Evolutionary conservation across 2,113 vertebrate genomes (phyloP).

Genomic region (Strigops habroptila): DNA sequence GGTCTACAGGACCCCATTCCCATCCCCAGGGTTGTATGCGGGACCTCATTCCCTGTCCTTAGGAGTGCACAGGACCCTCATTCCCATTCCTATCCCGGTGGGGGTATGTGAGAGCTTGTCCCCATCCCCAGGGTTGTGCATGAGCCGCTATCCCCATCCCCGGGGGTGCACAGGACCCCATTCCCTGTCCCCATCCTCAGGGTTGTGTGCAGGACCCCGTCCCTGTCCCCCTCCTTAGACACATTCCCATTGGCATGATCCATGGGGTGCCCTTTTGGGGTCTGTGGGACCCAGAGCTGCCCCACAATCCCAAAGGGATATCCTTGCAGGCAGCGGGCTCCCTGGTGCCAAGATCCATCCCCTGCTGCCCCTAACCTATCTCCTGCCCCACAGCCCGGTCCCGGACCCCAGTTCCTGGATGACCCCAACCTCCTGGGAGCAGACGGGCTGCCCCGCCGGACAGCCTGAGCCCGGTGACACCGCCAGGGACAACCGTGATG

Average conservation of each 20-base stretch:
- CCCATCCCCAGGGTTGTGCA: not conserved
- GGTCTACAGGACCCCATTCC: not conserved
- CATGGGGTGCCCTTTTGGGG: not conserved
- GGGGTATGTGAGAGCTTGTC: not conserved
- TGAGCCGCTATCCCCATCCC: too few species aligned
- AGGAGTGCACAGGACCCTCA: not conserved
- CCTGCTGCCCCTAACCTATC: fast-evolving
- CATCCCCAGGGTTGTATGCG: not conserved
- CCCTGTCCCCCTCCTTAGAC: too few species aligned
- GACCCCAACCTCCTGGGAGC: constrained; percentile 71
- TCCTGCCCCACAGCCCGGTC: constrained; percentile 72
- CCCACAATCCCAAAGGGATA: not conserved
- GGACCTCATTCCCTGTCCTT: not conserved
- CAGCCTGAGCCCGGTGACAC: constrained; percentile 5
- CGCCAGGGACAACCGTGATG: fast-evolving
- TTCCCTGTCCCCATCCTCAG: not conserved
- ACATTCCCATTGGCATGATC: fast-evolving
- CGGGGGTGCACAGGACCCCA: not conserved
- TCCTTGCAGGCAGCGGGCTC: not conserved
- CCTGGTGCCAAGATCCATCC: fast-evolving
- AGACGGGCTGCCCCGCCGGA: constrained; percentile 67
- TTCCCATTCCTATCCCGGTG: not conserved
- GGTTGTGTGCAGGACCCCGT: not conserved
- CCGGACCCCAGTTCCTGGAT: constrained; percentile 74
- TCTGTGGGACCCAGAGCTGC: not conserved